Evolutionary conservation across 2,797 vertebrate genomes (phyloP), one percentile per base, ranked within the genome.

Genomic region (Enteromius unitaeniatus): DNA sequence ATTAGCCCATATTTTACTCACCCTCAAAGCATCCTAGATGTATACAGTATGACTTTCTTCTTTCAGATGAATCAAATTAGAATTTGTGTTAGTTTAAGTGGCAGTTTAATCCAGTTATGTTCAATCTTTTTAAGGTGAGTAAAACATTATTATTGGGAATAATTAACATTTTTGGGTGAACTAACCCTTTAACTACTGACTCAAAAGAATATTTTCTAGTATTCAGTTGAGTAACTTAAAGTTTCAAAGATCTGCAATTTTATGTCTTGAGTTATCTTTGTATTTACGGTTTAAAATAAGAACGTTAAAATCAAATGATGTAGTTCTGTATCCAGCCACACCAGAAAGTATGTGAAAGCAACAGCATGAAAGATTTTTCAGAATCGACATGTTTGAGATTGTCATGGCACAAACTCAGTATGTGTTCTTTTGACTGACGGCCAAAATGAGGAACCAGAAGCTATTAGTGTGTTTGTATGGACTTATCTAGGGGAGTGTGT

Each of bases 401-500:
- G 23, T 65, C 42, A n/a, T 62, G 26, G 14, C 55, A 4, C 49
- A 40, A 80, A 74, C 55, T 34, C 70, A 37, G 28, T n/a, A 47
- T 74, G 7, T 73, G 15, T 65, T n/a, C 58, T 65, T 65, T 65
- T 67, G 81, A 77, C 15, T 58, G 37, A 68, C 19, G 28, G 69
- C 28, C 70, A 83, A 42, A 76, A 55, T 76, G 73, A 55, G 31
- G 58, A 64, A 64, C 1, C 62, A 51, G 78, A 79, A 68, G 78
- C 31, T 68, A 47, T 79, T 79, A 67, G 78, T 53, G 58, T 64
- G 64, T 69, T 47, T 76, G 23, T 34, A 23, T 83, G 81, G 64
- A 79, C 47, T 31, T 82, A 34, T 83, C 49, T 49, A 45, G 17
- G 26, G 23, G 4, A 58, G 37, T 17, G 47, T 77, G 49, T 76